These are phyloP conservation scores for Thaumatotibia leucotreta DNA, from an alignment of 1,140 invertebrate species.

Conservation along the genomic window DNA sequence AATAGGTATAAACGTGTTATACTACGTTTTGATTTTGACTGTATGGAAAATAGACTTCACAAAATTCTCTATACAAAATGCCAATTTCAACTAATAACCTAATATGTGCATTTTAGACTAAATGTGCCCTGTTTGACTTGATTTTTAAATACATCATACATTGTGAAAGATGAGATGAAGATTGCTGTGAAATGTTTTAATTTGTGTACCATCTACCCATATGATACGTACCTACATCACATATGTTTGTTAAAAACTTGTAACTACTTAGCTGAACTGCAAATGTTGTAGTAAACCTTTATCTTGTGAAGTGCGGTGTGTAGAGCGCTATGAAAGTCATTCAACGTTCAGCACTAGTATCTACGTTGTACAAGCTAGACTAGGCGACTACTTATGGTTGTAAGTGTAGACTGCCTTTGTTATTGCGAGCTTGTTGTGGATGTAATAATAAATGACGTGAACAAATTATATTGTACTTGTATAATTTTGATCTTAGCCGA, in stretches of 20 bases:
- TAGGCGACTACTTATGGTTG: constrained; percentile 19
- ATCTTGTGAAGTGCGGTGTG: neutral
- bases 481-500: constrained; percentile 27
- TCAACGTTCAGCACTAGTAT: constrained; percentile 6
- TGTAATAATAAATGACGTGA: constrained; percentile 37
- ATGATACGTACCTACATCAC: too few relatives aligned
- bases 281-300: neutral
- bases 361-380: constrained; percentile 8
- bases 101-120: too few relatives aligned
- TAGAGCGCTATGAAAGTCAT: neutral
- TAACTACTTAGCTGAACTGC: neutral
- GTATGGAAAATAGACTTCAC: too few relatives aligned
- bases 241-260: too few relatives aligned
- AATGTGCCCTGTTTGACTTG: too few relatives aligned
- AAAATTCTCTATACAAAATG: too few relatives aligned
- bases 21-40: too few relatives aligned
- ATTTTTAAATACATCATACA: too few relatives aligned
- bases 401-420: constrained; percentile 20
- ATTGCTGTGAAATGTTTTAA: neutral
- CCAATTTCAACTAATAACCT: too few relatives aligned
- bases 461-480: constrained; percentile 26
- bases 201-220: too few relatives aligned
- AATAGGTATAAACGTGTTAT: too few relatives aligned
- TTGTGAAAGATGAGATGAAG: too few relatives aligned
- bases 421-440: constrained; percentile 20